Percentiles rank a stretch among this genome's conserved stretches.
Conservation (phyloP, 2,888 invertebrate species). For the Axea sp. region DNA sequence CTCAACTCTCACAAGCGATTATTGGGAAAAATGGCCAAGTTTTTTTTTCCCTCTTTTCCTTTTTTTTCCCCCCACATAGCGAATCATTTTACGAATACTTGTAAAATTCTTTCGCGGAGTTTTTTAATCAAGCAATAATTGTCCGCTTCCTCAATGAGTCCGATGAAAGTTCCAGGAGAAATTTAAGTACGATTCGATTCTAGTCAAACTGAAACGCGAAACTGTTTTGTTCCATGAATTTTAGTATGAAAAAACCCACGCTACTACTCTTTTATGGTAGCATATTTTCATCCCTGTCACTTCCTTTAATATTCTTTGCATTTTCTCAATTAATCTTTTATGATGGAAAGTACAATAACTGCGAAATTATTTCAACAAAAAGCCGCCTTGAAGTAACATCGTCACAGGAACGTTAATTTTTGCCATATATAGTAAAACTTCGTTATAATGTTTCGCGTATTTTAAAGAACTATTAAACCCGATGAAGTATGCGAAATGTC, state of each 20-base stretch:
- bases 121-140: slow-evolving; percentile 43
- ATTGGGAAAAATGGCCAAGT: slow-evolving; percentile 33
- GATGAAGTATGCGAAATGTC: too few species aligned
- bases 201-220: slow-evolving; percentile 4
- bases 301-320: slow-evolving; percentile 33
- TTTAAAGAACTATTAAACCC: too few species aligned
- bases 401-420: slow-evolving; percentile 13
- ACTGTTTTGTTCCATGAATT: slow-evolving; percentile 18
- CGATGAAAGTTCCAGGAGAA: slow-evolving; percentile 51
- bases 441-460: not conserved
- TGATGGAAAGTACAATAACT: slow-evolving; percentile 46
- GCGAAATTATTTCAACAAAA: slow-evolving; percentile 15
- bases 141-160: slow-evolving; percentile 45
- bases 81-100: slow-evolving; percentile 30
- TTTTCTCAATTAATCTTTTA: slow-evolving; percentile 46
- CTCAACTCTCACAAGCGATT: slow-evolving; percentile 46
- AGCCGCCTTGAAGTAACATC: slow-evolving; percentile 7
- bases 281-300: slow-evolving; percentile 8
- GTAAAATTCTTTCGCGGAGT: slow-evolving; percentile 22
- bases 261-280: not conserved
- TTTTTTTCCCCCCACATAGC: too few species aligned
- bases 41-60: slow-evolving; percentile 17
- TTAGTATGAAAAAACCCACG: slow-evolving; percentile 3
- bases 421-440: slow-evolving; percentile 11
- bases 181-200: slow-evolving; percentile 46